Base-by-base conservation (phyloP, 2,888 invertebrate species). In the Plebejus melissa region DNA sequence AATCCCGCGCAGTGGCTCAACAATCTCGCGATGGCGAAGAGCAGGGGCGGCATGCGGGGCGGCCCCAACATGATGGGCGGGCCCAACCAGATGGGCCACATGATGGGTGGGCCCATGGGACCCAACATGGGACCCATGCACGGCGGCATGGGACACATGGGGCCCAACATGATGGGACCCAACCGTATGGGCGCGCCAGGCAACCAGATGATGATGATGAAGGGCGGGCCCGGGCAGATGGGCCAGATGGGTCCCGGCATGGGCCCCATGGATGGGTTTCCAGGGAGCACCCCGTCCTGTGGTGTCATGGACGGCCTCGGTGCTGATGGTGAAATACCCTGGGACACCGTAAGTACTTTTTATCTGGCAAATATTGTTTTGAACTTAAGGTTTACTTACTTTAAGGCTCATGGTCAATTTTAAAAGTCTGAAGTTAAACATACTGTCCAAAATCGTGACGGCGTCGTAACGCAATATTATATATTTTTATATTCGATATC, bases 1-100 rank as follows among this genome's bases (percentile, higher is more conserved):
- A 97, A 96, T 84, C 96, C 96, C 74, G 96, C 96, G 38, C 97
- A 97, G 84, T 97, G 97, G 96, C 90, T 97, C 60, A 97, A 96
- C 85, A 96, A 96, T 84, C 93, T 97, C 74, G 95, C 96, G 71
- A 96, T 96, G 94, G 96, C 96, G 82, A 96, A 96, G 86, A 96
- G 95, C 80, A 95, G 96, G 80, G 95, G 95, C 46, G 95, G 95
- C 74, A 94, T 94, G 86, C 91, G 95, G 6, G 93, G 93, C 13
- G 93, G 91, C 4, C 93, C 92, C 77, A 94, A 88, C 82, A 94
- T 90, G 93, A 94, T 90, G 94, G 93, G 89, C 77, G 94, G 90
- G 74, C 94, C 92, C 4, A 92, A 89, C 79, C 93, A 92, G 81
- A 91, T 92, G 91, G 88, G 90, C 1, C 93, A 92, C 83, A 93